Conservation (phyloP, 2,113 vertebrate species). For the Monopterus albus region DNA sequence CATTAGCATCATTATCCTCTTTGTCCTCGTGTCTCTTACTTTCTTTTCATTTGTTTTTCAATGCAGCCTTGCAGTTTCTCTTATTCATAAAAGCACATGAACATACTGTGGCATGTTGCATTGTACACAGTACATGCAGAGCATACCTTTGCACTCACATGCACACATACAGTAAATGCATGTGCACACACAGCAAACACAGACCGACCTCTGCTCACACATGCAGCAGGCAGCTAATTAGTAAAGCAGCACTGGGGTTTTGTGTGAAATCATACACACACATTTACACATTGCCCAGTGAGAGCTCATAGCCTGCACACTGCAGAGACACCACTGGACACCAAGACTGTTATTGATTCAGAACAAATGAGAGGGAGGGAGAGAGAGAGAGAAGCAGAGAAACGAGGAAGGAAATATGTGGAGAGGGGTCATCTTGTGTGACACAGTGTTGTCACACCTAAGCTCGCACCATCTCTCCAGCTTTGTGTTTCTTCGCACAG, state of each 20-base stretch:
- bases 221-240: conserved; percentile 63
- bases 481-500: conserved; percentile 55
- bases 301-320: conserved; percentile 33
- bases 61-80: conserved; percentile 26
- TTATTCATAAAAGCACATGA: conserved; percentile 19
- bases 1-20: too few species aligned
- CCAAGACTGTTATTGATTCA: conserved; percentile 66
- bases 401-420: conserved; percentile 26
- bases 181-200: neutral
- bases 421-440: conserved; percentile 45
- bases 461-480: conserved; percentile 27
- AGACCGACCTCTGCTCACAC: conserved; percentile 52
- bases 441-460: conserved; percentile 60
- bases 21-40: neutral
- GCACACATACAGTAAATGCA: conserved; percentile 15
- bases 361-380: conserved; percentile 56
- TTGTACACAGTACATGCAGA: conserved; percentile 9
- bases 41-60: conserved; percentile 19
- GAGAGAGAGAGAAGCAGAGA: conserved; percentile 17
- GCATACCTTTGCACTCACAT: conserved; percentile 6
- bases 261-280: conserved; percentile 43
- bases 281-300: neutral
- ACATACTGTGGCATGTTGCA: conserved; percentile 20
- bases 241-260: conserved; percentile 55
- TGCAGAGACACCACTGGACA: conserved; percentile 52